phyloP scores from a whole-genome alignment of 2,797 vertebrate species.

The Varecia variegata region DNA sequence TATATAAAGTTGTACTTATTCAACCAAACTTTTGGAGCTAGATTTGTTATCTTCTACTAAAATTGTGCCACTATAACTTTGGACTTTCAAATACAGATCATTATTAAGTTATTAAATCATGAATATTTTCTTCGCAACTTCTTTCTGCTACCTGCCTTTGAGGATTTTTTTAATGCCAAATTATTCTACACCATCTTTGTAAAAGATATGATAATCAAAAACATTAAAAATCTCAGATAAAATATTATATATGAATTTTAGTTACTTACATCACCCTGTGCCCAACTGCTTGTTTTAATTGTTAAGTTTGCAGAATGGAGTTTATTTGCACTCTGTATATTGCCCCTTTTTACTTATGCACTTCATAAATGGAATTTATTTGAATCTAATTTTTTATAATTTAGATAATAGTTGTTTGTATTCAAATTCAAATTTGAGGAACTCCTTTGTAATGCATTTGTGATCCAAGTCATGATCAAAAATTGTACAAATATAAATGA shows the following conservation, averaged over 20 bases:
- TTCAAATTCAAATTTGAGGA: constrained; percentile 50
- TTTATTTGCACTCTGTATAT: background rate
- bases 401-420: constrained; percentile 47
- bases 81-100: constrained; percentile 1
- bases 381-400: constrained; percentile 50
- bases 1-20: background rate
- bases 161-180: background rate
- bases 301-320: background rate
- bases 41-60: background rate
- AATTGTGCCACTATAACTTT: background rate
- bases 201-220: background rate
- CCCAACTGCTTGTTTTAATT: background rate
- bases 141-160: background rate
- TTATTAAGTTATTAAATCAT: constrained; percentile 34
- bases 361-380: constrained; percentile 55
- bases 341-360: background rate
- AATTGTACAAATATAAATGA: background rate
- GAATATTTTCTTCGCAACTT: background rate
- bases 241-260: constrained; percentile 4
- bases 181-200: background rate
- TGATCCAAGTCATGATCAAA: constrained; percentile 7
- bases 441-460: constrained; percentile 34
- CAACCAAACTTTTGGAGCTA: background rate
- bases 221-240: background rate
- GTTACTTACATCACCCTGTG: background rate